Evolutionary conservation across 1,140 invertebrate species (phyloP), one percentile per base, ranked within the genome.

Genomic region (Ceratina japonica): DNA sequence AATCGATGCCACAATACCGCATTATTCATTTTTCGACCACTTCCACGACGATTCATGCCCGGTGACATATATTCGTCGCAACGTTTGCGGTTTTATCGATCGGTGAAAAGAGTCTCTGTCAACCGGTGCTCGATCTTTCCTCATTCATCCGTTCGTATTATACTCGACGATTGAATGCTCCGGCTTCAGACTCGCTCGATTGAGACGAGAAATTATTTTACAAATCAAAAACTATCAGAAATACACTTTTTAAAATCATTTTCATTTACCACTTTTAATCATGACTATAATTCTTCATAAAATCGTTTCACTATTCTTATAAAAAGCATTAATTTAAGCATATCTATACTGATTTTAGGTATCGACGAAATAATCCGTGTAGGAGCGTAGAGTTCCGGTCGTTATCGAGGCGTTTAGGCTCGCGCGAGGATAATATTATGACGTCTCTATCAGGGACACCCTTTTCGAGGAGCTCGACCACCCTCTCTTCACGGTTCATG

Each of bases 381-480:
- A 31, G 27, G 4, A 49, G 15, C 18, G 1, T 27, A 1, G 27
- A 31, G 4, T 31, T 31, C 2, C 4, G 2, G 27, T 4, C 27
- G 75, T 77, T 77, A 71, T 77, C 75, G 31, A 58, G 16, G 27
- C 31, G 51, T 72, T 78, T 63, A 44, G 54, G 7, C 82, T 86
- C 73, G 68, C 62, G 74, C 82, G 85, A 87, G 86, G 83, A 87
- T 84, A 91, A 91, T 91, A 91, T 91, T 91, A 89, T 91, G 90
- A 91, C 89, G 88, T 91, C 90, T 91, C 87, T 86, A 87, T 91
- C 84, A 86, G 73, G 63, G 27, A 31, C 82, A 85, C 81, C 85
- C 86, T 88, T 81, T 84, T 80, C 73, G 71, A 81, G 69, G 71
- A 68, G 1, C 1, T 64, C 79, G 59, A 12, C 76, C 76, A 80